Conservation (phyloP, 1,140 invertebrate genomes). For the Drosophila kohkoa region DNA sequence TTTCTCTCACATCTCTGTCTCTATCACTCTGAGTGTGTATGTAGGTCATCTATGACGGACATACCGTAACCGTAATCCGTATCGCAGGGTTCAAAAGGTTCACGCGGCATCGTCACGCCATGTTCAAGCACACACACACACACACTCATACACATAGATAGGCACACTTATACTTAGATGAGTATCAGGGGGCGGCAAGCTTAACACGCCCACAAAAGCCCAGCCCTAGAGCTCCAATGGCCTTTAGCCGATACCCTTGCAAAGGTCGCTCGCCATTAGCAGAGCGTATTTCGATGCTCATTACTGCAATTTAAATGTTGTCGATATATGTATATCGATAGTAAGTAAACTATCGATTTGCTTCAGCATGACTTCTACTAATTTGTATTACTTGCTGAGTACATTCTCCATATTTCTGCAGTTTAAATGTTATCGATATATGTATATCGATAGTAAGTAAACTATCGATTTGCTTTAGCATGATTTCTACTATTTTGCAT, state of each 20-base stretch:
- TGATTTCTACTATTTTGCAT: background rate
- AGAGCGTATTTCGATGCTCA: background rate
- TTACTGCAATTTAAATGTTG: background rate
- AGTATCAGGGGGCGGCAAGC: conserved; percentile 12
- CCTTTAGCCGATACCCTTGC: conserved; percentile 18
- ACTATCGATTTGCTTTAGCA: background rate
- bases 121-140: conserved; percentile 28
- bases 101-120: conserved; percentile 58
- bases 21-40: conserved; percentile 26
- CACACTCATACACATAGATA: background rate
- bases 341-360: background rate
- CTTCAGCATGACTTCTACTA: too few relatives aligned
- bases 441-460: background rate
- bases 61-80: conserved; percentile 52
- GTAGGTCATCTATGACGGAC: conserved; percentile 69
- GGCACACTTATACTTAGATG: background rate
- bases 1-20: background rate
- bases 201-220: conserved; percentile 30
- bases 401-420: background rate
- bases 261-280: background rate
- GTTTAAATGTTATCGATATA: background rate
- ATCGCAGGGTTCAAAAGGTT: conserved; percentile 59
- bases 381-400: background rate
- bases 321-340: background rate
- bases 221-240: conserved; percentile 19